A percentile compares a stretch with the other conserved stretches of the same genome.
Conservation (phyloP, 2,888 invertebrate species). For the Syrphus vitripennis region DNA sequence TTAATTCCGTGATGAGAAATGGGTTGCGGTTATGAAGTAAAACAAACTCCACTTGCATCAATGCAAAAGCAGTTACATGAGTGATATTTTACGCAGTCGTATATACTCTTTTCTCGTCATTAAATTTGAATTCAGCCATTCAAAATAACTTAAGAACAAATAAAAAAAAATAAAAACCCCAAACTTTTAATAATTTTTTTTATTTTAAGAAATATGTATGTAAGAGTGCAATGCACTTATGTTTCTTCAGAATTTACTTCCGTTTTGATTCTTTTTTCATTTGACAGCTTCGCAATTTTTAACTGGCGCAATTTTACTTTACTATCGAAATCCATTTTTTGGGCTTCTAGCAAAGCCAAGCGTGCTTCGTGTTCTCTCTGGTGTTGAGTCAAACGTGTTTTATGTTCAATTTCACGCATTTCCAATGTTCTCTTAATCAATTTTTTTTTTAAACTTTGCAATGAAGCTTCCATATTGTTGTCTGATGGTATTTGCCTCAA, state of each 20-base stretch:
- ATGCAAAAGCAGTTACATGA: too few relatives aligned
- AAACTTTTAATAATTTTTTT: too few relatives aligned
- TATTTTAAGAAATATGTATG: too few relatives aligned
- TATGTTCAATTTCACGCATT: constrained; percentile 28
- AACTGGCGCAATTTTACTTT: constrained; percentile 2
- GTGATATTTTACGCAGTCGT: too few relatives aligned
- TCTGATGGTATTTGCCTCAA: neutral
- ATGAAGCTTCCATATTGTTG: neutral
- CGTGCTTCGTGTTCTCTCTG: constrained; percentile 12
- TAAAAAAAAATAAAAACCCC: too few relatives aligned
- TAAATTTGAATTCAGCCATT: too few relatives aligned
- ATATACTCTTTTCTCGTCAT: too few relatives aligned
- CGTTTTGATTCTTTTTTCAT: neutral
- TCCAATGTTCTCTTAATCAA: neutral
- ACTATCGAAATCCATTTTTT: neutral
- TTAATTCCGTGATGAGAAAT: too few relatives aligned
- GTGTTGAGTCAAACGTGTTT: neutral
- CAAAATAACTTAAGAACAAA: too few relatives aligned
- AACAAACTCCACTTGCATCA: too few relatives aligned
- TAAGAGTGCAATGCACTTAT: too few relatives aligned
- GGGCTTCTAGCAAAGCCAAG: neutral
- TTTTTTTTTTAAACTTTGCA: neutral
- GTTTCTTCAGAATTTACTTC: neutral
- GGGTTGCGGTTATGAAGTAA: too few relatives aligned
- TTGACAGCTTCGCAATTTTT: neutral